These are phyloP conservation scores for Channa maculata DNA, from an alignment of 2,113 vertebrate genomes.

Conservation along the genomic window DNA sequence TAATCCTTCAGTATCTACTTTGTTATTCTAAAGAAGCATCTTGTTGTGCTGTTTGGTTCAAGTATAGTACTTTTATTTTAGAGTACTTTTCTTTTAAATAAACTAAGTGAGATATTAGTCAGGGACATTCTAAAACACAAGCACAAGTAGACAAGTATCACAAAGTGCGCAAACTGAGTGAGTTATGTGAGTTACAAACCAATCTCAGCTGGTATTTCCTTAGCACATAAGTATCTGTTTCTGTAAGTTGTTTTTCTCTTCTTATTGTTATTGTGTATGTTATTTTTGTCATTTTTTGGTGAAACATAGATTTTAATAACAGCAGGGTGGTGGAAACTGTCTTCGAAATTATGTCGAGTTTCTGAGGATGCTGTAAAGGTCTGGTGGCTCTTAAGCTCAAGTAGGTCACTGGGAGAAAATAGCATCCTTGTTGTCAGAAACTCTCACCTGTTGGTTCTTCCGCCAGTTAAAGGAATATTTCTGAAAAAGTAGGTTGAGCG, in stretches of 20 bases:
- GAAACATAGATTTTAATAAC: constrained; percentile 25
- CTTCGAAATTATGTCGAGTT: constrained; percentile 34
- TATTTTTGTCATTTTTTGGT: constrained; percentile 19
- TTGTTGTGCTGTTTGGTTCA: too few species aligned
- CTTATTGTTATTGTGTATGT: neutral
- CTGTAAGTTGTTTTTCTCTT: neutral
- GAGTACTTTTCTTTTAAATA: too few species aligned
- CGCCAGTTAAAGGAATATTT: constrained; percentile 47
- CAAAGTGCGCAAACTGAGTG: too few species aligned
- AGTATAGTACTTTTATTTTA: too few species aligned
- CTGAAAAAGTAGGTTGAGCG: constrained; percentile 57
- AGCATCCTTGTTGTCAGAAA: constrained; percentile 68
- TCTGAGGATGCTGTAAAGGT: constrained; percentile 45
- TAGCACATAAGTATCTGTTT: neutral
- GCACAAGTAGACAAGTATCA: too few species aligned
- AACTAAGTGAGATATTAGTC: too few species aligned
- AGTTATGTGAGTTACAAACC: too few species aligned
- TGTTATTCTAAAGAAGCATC: too few species aligned
- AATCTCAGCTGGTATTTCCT: neutral
- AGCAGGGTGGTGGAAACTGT: constrained; percentile 5
- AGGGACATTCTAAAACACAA: too few species aligned
- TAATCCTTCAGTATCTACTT: too few species aligned
- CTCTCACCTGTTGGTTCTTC: constrained; percentile 66
- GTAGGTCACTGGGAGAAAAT: constrained; percentile 66
- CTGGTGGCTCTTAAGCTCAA: constrained; percentile 50